Evolutionary conservation across 2,113 vertebrate species (phyloP), one percentile per base, ranked within the genome.

Genomic region (Anas platyrhynchos): DNA sequence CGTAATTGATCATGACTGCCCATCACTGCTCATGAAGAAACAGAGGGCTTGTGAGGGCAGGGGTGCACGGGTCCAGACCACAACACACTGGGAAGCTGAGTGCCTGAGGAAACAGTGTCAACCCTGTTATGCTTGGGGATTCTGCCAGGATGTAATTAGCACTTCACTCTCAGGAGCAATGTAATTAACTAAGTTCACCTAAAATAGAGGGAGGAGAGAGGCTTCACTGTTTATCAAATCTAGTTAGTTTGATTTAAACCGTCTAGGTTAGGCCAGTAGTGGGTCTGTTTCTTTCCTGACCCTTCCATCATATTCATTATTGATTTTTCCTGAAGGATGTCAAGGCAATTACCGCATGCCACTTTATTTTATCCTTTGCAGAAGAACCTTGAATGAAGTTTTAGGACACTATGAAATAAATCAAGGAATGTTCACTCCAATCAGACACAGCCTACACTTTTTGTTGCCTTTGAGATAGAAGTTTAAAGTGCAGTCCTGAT

Each of bases 291-390:
- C 91, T 88, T 82, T 75, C 82, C 87, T 94, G 90, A 95, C 93
- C 83, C 85, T 94, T 96, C 76, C 84, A 93, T 98, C 96, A 94
- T 96, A 93, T 86, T 96, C 92, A 87, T 94, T 96, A 97, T 97
- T 96, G 97, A 97, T 96, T 98, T 98, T 95, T 94, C 82, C 86
- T 94, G 92, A 97, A 96, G 91, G 86, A 93, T 7, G 16, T 90
- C 95, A 91, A 94, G 90, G 91, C 88, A 96, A 96, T 98, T 97
- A 96, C 88, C 38, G 16, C 76, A 63, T 82, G 74, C 83, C 89
- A 95, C 86, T 97, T 89, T 96, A 92, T 86, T 97, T 95, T 85
- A 78, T 86, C 62, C 71, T 82, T n/a, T 54, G 65, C 86, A 91
- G 85, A 94, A 93, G 83, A 80, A 96, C 88, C 86, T 89, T 71